Percentiles rank a stretch among this genome's conserved stretches.
These are phyloP conservation scores for Bujurquina vittata DNA, from an alignment of 2,113 vertebrate species.

Conservation along the genomic window DNA sequence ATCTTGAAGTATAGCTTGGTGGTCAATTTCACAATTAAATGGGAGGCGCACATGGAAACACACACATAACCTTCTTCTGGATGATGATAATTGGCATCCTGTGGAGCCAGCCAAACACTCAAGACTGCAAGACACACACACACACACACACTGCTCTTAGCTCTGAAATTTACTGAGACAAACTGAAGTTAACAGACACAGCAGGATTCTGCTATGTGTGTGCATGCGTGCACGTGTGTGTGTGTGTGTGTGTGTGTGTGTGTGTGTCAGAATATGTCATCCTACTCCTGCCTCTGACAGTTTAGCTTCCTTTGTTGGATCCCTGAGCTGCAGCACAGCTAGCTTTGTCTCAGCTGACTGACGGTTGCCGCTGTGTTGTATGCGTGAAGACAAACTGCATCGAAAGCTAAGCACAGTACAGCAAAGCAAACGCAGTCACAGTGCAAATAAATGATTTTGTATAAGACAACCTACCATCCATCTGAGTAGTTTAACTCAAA, in stretches of 20 bases:
- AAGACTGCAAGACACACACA: neutral
- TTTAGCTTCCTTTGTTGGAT: neutral
- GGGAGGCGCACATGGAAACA: neutral
- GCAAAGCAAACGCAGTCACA: neutral
- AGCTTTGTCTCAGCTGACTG: slow-evolving; percentile 4
- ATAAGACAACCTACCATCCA: neutral
- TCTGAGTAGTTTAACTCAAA: neutral
- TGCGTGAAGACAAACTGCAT: neutral
- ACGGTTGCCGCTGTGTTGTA: slow-evolving; percentile 1
- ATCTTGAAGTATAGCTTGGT: neutral
- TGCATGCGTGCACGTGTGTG: rapidly evolving
- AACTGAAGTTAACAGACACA: neutral
- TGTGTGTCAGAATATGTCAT: neutral
- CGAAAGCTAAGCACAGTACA: neutral
- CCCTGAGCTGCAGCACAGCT: neutral
- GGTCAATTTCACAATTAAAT: neutral
- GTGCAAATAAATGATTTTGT: neutral
- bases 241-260: neutral
- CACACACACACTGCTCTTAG: neutral
- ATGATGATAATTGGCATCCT: neutral
- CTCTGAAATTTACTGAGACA: neutral
- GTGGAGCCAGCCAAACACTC: neutral
- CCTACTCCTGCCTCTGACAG: neutral
- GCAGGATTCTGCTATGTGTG: neutral
- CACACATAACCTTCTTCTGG: neutral